phyloP scores from a whole-genome alignment of 2,797 vertebrate genomes.

The Silurus aristotelis region DNA sequence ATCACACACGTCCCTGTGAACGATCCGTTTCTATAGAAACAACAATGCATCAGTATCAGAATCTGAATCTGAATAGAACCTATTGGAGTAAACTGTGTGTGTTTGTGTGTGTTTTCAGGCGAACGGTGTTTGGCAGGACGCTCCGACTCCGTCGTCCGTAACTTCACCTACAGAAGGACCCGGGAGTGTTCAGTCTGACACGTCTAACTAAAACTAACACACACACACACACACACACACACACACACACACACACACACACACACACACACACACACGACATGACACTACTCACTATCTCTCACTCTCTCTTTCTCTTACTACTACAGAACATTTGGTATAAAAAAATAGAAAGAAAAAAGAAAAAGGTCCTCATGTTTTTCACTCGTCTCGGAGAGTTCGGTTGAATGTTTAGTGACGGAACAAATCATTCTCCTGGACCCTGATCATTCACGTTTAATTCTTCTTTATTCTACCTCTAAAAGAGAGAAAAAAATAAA shows the following conservation, averaged over 20 bases:
- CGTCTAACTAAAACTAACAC: slow-evolving; percentile 84
- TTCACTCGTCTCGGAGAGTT: not conserved
- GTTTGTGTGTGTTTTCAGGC: slow-evolving; percentile 73
- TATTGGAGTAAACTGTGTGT: not conserved
- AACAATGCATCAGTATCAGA: not conserved
- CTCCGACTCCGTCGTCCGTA: slow-evolving; percentile 97
- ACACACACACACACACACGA: slow-evolving; percentile 52
- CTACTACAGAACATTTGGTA: slow-evolving; percentile 3
- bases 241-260: slow-evolving; percentile 14
- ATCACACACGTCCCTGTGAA: not conserved
- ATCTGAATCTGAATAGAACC: too few relatives aligned
- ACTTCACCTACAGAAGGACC: slow-evolving; percentile 99
- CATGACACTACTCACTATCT: slow-evolving; percentile 60
- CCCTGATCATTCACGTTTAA: slow-evolving; percentile 69
- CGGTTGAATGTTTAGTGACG: slow-evolving; percentile 57
- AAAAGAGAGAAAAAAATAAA: slow-evolving; percentile 69
- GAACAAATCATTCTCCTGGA: slow-evolving; percentile 60
- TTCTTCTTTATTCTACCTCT: slow-evolving; percentile 87
- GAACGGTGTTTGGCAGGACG: slow-evolving; percentile 99
- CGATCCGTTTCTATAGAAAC: not conserved
- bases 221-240: slow-evolving; percentile 22
- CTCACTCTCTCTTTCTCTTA: not conserved
- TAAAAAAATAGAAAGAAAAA: not conserved
- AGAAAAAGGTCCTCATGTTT: not conserved
- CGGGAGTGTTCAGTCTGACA: slow-evolving; percentile 98